phyloP scores from a whole-genome alignment of 2,888 invertebrate species.

The Thera obeliscata region DNA sequence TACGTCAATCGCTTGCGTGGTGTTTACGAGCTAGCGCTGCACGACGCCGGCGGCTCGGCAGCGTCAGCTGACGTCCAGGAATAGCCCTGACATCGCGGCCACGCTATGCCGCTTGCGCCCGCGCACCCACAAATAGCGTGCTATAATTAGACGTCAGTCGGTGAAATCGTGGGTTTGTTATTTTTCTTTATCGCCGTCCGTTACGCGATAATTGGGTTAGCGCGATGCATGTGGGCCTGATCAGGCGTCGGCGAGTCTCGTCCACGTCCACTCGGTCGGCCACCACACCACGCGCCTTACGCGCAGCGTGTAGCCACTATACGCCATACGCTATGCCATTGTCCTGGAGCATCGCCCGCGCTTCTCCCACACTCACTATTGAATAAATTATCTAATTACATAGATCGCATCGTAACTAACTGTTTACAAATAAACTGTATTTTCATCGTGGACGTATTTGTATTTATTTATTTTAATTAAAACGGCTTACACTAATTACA shows the following conservation, averaged over 20 bases:
- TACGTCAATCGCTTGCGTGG: slow-evolving; percentile 83
- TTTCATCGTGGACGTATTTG: not conserved
- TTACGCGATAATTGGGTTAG: slow-evolving; percentile 85
- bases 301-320: slow-evolving; percentile 34
- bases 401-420: slow-evolving; percentile 24
- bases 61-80: slow-evolving; percentile 83
- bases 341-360: slow-evolving; percentile 58
- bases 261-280: slow-evolving; percentile 57
- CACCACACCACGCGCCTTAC: slow-evolving; percentile 52
- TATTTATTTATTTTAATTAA: no score
- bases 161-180: slow-evolving; percentile 85
- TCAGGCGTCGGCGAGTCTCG: slow-evolving; percentile 83
- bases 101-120: slow-evolving; percentile 82
- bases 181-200: slow-evolving; percentile 84
- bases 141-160: slow-evolving; percentile 82
- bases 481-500: no score
- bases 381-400: slow-evolving; percentile 35
- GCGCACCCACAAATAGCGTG: slow-evolving; percentile 82
- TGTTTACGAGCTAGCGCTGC: slow-evolving; percentile 73
- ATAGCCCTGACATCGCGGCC: slow-evolving; percentile 83
- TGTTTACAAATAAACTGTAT: slow-evolving; percentile 25
- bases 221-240: slow-evolving; percentile 80
- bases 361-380: slow-evolving; percentile 40
- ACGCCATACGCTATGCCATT: slow-evolving; percentile 49
- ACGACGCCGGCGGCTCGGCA: slow-evolving; percentile 61